Base-by-base conservation (phyloP, 2,888 invertebrate species). In the Lithophane leautieri region DNA sequence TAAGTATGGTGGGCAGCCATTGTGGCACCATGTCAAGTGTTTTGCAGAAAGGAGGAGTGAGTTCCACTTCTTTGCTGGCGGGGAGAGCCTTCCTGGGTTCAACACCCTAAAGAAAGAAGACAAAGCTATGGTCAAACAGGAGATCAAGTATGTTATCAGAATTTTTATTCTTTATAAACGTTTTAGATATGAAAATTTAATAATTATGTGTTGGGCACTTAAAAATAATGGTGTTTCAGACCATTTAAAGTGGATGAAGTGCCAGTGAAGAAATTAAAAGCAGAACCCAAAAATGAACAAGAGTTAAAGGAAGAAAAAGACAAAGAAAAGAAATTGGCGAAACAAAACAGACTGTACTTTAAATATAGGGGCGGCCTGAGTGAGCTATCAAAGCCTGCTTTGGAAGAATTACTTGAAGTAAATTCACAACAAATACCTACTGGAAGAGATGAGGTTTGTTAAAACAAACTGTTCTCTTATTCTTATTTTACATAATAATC, bases 11-110 rank as follows among this genome's bases (percentile, higher is more conserved):
- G 99, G 99, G 0, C 97, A 98, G 89, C 97, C 98, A 76, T 95
- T 98, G 70, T 99, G 99, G 99, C 98, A 99, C 93, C 99, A 99
- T 94, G 93, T 99, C 4, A 98, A 98, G 78, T 99, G 99, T 92
- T 99, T 99, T 95, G 97, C 97, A 0, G 97, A 98, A 90, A 88
- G 94, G 1, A 97, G 99, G 58, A 96, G 97, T 34, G 97, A 98
- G 14, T 93, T 99, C 4, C 97, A 97, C 25, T 99, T 97, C 94
- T 97, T 97, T 90, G 98, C 97, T 56, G 95, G 97, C 19, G 99
- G 98, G 0, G 97, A 97, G 78, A 95, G 95, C 88, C 93, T 99
- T 42, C 98, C 98, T n/a, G 99, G 99, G 0, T 98, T 97, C 91
- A 97, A 97, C 22, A 91, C 91, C 0, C 95, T 99, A 6, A 97